Conservation (phyloP, 2,888 invertebrate genomes). For the Spisula solida region DNA sequence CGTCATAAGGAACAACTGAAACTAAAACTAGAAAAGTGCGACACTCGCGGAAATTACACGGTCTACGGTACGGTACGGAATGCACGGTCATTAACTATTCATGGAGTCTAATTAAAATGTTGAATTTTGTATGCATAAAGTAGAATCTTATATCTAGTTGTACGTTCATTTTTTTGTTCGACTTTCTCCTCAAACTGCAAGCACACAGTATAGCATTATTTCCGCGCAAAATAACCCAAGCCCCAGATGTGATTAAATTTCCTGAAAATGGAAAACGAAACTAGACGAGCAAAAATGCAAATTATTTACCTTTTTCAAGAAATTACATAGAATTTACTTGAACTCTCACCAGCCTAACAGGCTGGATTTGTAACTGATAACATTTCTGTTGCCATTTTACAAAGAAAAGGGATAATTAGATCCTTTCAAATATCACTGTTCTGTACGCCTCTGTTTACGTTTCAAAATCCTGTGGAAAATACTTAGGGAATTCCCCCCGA, state of each 20-base stretch:
- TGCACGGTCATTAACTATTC: neutral
- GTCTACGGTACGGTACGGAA: neutral
- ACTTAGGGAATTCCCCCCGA: conserved; percentile 18
- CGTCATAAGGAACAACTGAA: too few species aligned
- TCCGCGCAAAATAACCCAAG: neutral
- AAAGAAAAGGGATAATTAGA: neutral
- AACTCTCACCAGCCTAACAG: neutral
- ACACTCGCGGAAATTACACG: too few species aligned
- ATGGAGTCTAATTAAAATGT: neutral
- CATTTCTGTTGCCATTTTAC: neutral
- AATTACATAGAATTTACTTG: conserved; percentile 18
- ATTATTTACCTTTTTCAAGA: conserved; percentile 26
- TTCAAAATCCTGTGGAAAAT: neutral
- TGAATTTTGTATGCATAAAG: too few species aligned
- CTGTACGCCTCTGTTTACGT: neutral
- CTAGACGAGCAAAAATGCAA: neutral
- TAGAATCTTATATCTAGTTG: too few species aligned
- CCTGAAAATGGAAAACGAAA: neutral
- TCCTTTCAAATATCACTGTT: neutral
- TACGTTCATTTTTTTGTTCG: too few species aligned
- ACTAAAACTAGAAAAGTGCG: too few species aligned
- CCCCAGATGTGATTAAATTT: too few species aligned
- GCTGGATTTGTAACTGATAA: neutral
- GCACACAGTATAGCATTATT: neutral
- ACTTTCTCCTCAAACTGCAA: neutral